These are phyloP conservation scores for Hirtodrosophila duncani DNA, from an alignment of 2,888 invertebrate genomes.

Conservation along the genomic window DNA sequence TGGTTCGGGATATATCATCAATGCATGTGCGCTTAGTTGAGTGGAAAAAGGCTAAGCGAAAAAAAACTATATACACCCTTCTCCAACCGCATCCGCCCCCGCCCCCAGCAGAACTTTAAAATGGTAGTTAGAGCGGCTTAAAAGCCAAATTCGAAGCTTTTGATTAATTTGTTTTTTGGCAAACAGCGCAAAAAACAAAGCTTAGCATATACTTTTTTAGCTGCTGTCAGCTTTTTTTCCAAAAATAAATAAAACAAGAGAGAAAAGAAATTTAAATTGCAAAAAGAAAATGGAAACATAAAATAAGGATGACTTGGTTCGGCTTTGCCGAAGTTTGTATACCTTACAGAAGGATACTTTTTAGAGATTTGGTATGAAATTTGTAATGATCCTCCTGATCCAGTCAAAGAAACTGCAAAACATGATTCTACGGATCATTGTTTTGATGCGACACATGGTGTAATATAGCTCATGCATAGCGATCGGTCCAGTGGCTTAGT, in stretches of 20 bases:
- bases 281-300: too few relatives aligned
- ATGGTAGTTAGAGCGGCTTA: conserved; percentile 21
- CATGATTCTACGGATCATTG: too few relatives aligned
- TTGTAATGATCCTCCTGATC: too few relatives aligned
- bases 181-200: conserved; percentile 49
- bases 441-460: too few relatives aligned
- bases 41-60: conserved; percentile 50
- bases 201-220: conserved; percentile 57
- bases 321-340: too few relatives aligned
- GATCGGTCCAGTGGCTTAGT: too few relatives aligned
- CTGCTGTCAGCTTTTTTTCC: conserved; percentile 60
- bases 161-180: conserved; percentile 60
- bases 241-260: conserved; percentile 57
- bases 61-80: conserved; percentile 15
- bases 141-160: conserved; percentile 45
- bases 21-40: conserved; percentile 64
- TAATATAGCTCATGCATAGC: too few relatives aligned
- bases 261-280: too few relatives aligned
- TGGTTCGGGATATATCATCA: conserved; percentile 46
- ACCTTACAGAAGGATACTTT: too few relatives aligned
- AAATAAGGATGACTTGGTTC: too few relatives aligned
- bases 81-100: not conserved
- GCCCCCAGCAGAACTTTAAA: not conserved
- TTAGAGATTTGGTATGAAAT: too few relatives aligned
- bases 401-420: too few relatives aligned